phyloP scores from a whole-genome alignment of 2,888 invertebrate genomes.

The Caenorhabditis auriculariae region DNA sequence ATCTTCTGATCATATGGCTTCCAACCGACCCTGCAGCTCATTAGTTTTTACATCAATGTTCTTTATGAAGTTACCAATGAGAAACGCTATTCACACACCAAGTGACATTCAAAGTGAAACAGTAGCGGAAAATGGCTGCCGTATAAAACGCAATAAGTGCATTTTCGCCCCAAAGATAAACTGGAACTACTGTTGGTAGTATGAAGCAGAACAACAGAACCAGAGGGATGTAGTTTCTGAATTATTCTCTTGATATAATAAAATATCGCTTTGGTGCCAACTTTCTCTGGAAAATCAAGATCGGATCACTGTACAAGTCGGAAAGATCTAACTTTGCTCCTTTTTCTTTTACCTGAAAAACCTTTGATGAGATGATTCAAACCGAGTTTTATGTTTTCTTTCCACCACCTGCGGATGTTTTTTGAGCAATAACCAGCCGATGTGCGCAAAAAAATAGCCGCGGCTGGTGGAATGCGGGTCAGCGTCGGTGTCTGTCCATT shows the following conservation, averaged over 20 bases:
- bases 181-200: constrained; percentile 79
- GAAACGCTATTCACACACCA: constrained; percentile 68
- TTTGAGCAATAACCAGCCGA: constrained; percentile 84
- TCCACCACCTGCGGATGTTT: constrained; percentile 72
- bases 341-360: constrained; percentile 72
- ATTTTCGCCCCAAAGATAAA: constrained; percentile 80
- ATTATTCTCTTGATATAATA: no score
- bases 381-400: no score
- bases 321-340: constrained; percentile 76
- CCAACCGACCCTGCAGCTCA: constrained; percentile 74
- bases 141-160: constrained; percentile 80
- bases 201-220: constrained; percentile 80
- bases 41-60: no score
- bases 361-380: neutral
- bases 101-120: constrained; percentile 83
- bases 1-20: constrained; percentile 80
- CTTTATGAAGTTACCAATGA: constrained; percentile 16
- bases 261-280: no score
- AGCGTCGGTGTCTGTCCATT: constrained; percentile 87
- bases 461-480: constrained; percentile 88
- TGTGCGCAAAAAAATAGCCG: constrained; percentile 93
- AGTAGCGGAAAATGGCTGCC: constrained; percentile 79
- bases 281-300: constrained; percentile 84
- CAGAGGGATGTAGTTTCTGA: constrained; percentile 75
- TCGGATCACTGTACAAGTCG: constrained; percentile 79